phyloP scores from a whole-genome alignment of 53 echinoderm and acorn worm genomes.

The Holothuria scabra region DNA sequence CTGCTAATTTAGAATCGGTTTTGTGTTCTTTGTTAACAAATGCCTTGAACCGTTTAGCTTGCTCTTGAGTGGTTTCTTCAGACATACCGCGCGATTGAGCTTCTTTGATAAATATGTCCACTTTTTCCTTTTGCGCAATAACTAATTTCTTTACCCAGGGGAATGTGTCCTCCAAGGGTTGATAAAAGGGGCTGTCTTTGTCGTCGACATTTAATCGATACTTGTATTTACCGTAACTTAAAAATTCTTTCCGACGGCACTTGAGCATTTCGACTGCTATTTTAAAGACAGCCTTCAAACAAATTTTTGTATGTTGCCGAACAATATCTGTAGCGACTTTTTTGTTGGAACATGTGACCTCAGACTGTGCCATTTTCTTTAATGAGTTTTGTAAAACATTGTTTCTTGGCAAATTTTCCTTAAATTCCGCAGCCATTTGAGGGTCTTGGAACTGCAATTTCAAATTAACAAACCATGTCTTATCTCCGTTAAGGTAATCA shows the following conservation, averaged over 20 bases:
- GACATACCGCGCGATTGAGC: no score
- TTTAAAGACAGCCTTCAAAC: background rate
- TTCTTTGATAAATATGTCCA: no score
- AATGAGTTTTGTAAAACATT: background rate
- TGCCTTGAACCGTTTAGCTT: no score
- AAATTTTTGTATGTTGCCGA: background rate
- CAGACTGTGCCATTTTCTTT: background rate
- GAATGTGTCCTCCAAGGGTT: background rate
- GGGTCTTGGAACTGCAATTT: background rate
- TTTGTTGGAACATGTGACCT: background rate
- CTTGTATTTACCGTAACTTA: background rate
- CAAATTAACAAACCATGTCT: background rate
- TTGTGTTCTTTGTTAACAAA: no score
- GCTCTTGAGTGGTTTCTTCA: no score
- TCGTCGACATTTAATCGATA: background rate
- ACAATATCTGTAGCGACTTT: background rate
- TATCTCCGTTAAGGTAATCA: background rate
- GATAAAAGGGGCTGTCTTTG: background rate
- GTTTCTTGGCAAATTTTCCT: background rate
- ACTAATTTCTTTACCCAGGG: background rate
- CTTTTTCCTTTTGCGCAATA: background rate
- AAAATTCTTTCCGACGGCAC: background rate
- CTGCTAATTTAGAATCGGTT: background rate
- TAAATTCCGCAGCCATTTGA: background rate
- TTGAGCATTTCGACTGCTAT: background rate